Conservation (phyloP, 2,888 invertebrate genomes). For the Coleophora deauratella region DNA sequence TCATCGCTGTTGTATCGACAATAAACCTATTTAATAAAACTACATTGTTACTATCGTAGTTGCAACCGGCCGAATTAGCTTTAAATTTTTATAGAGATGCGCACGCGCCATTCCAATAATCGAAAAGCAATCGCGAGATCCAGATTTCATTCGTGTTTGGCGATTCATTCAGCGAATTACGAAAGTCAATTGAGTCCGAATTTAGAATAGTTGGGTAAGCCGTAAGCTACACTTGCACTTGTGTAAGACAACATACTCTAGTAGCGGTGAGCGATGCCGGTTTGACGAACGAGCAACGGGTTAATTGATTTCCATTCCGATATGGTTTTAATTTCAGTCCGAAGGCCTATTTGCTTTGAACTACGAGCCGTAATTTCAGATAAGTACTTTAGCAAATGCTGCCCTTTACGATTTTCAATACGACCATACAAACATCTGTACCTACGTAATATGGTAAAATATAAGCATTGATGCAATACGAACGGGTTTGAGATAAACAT, state of each 20-base stretch:
- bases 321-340: too few species aligned
- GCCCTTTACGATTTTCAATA: too few species aligned
- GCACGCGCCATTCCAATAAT: too few species aligned
- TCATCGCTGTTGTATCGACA: constrained; percentile 13
- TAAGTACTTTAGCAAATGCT: too few species aligned
- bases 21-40: constrained; percentile 20
- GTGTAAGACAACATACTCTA: constrained; percentile 22
- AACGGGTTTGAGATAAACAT: constrained; percentile 24
- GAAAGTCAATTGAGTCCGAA: constrained; percentile 59
- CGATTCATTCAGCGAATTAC: constrained; percentile 52
- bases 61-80: too few species aligned
- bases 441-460: background rate
- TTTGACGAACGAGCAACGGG: too few species aligned
- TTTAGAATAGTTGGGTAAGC: constrained; percentile 53
- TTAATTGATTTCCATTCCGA: too few species aligned
- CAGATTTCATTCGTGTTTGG: constrained; percentile 19
- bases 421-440: background rate
- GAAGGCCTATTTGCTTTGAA: too few species aligned
- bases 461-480: constrained; percentile 21
- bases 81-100: too few species aligned
- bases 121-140: too few species aligned
- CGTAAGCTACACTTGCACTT: constrained; percentile 15
- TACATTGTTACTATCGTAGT: constrained; percentile 1
- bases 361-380: too few species aligned
- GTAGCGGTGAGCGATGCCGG: background rate